phyloP scores from a whole-genome alignment of 2,888 invertebrate species.

The Dolomedes plantarius region DNA sequence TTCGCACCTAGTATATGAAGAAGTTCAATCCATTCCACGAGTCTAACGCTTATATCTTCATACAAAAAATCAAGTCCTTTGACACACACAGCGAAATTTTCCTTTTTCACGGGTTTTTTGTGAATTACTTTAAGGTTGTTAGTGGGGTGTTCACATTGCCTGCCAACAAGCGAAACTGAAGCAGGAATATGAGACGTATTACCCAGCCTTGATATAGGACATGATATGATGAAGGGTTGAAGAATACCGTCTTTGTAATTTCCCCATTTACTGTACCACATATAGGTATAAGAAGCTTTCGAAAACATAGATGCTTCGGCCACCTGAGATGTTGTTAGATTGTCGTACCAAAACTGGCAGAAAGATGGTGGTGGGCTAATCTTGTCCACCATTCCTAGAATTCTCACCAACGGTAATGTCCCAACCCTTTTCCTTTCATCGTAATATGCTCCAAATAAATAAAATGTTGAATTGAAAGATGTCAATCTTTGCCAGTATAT shows the following conservation, averaged over 20 bases:
- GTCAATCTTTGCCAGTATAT: slow-evolving; percentile 93
- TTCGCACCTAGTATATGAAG: slow-evolving; percentile 90
- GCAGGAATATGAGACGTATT: slow-evolving; percentile 75
- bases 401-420: slow-evolving; percentile 90
- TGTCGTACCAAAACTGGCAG: slow-evolving; percentile 80
- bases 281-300: slow-evolving; percentile 90
- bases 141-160: slow-evolving; percentile 86
- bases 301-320: slow-evolving; percentile 82
- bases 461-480: slow-evolving; percentile 85
- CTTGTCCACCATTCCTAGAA: slow-evolving; percentile 94
- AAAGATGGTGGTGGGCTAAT: slow-evolving; percentile 84
- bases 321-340: not conserved
- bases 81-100: slow-evolving; percentile 93
- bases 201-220: slow-evolving; percentile 83
- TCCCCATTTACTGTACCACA: slow-evolving; percentile 96
- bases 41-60: slow-evolving; percentile 90
- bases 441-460: slow-evolving; percentile 91
- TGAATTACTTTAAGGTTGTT: slow-evolving; percentile 90
- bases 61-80: slow-evolving; percentile 95
- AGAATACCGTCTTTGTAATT: slow-evolving; percentile 93
- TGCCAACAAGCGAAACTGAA: slow-evolving; percentile 90
- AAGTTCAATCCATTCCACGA: slow-evolving; percentile 96
- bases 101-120: slow-evolving; percentile 82
- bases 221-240: slow-evolving; percentile 92
- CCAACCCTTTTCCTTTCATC: slow-evolving; percentile 88